phyloP scores from a whole-genome alignment of 2,113 vertebrate species.

The Salminus brasiliensis region DNA sequence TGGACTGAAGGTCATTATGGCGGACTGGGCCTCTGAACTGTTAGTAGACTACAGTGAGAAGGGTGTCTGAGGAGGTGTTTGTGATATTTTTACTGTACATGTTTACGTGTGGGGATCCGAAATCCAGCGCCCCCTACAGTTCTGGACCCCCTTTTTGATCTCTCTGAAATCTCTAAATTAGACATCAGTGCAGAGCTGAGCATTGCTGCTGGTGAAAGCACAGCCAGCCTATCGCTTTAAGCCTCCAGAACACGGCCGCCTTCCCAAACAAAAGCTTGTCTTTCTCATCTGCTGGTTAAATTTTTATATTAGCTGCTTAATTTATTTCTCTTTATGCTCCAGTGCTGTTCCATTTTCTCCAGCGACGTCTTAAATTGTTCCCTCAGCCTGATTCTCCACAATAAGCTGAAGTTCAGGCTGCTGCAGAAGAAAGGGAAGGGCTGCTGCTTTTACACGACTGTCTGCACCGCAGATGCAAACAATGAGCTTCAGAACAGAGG shows the following conservation, averaged over 20 bases:
- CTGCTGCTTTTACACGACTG: background rate
- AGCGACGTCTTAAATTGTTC: constrained; percentile 19
- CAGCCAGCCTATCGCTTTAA: constrained; percentile 1
- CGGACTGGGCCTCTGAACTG: too few relatives aligned
- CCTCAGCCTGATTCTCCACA: constrained; percentile 19
- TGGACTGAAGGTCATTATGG: too few relatives aligned
- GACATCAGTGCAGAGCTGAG: constrained; percentile 9
- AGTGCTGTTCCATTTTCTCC: constrained; percentile 48
- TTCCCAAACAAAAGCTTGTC: constrained; percentile 30
- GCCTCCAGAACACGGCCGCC: constrained; percentile 25
- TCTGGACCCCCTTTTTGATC: too few relatives aligned
- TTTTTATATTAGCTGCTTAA: constrained; percentile 49
- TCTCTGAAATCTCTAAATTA: too few relatives aligned
- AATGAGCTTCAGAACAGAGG: background rate
- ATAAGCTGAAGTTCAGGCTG: constrained; percentile 31
- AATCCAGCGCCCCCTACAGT: too few relatives aligned
- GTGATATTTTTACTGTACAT: too few relatives aligned
- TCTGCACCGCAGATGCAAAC: background rate
- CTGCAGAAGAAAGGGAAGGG: background rate
- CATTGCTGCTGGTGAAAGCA: background rate
- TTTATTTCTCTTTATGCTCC: constrained; percentile 54
- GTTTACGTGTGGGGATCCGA: too few relatives aligned
- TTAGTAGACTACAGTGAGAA: too few relatives aligned
- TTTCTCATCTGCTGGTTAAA: constrained; percentile 50
- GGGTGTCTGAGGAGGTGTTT: too few relatives aligned